Base-by-base conservation (phyloP, 2,797 vertebrate genomes). In the Erethizon dorsatum region DNA sequence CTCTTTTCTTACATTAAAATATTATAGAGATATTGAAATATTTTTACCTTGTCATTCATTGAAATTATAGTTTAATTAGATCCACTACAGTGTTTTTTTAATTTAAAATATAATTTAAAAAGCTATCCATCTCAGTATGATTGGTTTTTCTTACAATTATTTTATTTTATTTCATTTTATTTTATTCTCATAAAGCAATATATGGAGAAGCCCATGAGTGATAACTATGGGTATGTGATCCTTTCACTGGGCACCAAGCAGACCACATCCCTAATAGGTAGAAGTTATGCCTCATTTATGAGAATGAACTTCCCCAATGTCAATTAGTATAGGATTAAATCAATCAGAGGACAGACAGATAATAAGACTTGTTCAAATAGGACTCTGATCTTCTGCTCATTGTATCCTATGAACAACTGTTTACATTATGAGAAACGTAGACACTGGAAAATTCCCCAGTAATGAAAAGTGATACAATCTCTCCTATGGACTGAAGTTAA, bases 101-200 rank as follows among this genome's bases (percentile, higher is more conserved):
- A 10, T 65, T 89, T 56, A 91, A 95, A 95, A 4, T 20, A 73
- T 90, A 63, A 65, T 86, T 52, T 57, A 47, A 57, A 88, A 54
- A 2, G 1, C 33, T 24, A 47, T 61, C 28, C 41, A 75, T 78
- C 93, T 90, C 26, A 84, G 17, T 26, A 54, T 59, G 22, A 73
- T 24, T 67, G 31, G 0, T 28, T 52, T 96, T 92, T 28, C 56
- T 77, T 84, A 83, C 24, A 78, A 47, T 83, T 14, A 4, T 75
- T 0, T 54, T 12, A 11, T 22, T 22, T 57, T 61, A 61, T 26
- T 50, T 2, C 18, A 59, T 73, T 84, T 94, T 73, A 77, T 69
- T 85, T 13, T 80, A 56, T 45, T 84, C 15, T 37, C 56, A 7
- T 78, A 69, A 92, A 93, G 77, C 6, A 14, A 1, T 67, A 71